phyloP scores from a whole-genome alignment of 2,113 vertebrate species.

The Ramphastos sulfuratus region DNA sequence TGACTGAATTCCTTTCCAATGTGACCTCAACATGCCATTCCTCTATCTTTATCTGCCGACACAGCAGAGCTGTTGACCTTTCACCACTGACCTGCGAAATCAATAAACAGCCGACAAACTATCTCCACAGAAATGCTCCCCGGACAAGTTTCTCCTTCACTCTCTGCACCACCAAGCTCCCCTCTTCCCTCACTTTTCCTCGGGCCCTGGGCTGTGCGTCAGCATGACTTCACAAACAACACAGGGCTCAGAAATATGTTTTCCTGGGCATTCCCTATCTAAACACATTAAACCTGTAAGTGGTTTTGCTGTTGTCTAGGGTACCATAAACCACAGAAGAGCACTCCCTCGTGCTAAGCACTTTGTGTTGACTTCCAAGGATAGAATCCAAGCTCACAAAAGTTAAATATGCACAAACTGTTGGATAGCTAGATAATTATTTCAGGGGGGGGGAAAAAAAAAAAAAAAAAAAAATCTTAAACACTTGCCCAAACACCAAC shows the following conservation, averaged over 20 bases:
- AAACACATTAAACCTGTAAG: not conserved
- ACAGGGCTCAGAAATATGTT: not conserved
- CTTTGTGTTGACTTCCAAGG: not conserved
- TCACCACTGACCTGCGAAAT: slow-evolving; percentile 57
- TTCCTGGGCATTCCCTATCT: not conserved
- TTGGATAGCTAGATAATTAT: not conserved
- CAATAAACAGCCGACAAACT: slow-evolving; percentile 58
- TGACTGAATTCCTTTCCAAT: slow-evolving; percentile 58
- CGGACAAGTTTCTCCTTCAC: not conserved
- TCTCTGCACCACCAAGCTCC: not conserved
- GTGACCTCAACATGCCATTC: slow-evolving; percentile 67
- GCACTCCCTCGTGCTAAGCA: not conserved
- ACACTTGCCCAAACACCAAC: not conserved
- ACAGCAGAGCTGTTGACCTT: slow-evolving; percentile 57
- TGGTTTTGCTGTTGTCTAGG: not conserved
- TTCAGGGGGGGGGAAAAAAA: not conserved
- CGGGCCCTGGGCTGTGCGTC: not conserved
- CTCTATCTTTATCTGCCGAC: slow-evolving; percentile 61
- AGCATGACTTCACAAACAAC: not conserved
- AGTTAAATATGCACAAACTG: not conserved
- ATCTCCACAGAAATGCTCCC: not conserved
- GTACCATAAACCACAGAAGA: not conserved
- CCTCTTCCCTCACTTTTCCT: not conserved
- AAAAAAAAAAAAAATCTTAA: not conserved
- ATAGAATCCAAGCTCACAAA: not conserved